A percentile compares a stretch with the other conserved stretches of the same genome.
These are phyloP conservation scores for Patella vulgata DNA, from an alignment of 1,140 invertebrate species.

Conservation along the genomic window DNA sequence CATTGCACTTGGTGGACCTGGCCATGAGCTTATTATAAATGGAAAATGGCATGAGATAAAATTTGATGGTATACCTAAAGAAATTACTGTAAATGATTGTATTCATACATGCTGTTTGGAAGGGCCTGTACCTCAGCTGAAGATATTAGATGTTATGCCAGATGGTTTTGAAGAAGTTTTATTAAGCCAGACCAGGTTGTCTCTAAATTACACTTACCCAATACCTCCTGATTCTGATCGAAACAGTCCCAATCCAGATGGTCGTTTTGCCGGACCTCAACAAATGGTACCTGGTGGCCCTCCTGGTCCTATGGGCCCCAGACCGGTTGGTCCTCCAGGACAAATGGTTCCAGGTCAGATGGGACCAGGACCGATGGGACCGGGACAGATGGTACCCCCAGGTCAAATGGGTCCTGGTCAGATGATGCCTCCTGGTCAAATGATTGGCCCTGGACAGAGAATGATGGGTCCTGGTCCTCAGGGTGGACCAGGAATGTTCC, in stretches of 20 bases:
- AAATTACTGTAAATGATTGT: conserved; percentile 68
- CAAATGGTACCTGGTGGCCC: conserved; percentile 4
- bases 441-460: neutral
- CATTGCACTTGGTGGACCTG: conserved; percentile 89
- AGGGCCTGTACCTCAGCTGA: conserved; percentile 78
- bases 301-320: neutral
- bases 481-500: conserved; percentile 12
- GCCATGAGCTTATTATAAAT: conserved; percentile 83
- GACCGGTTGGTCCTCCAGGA: neutral
- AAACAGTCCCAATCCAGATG: neutral
- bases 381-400: neutral
- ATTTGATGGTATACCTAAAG: conserved; percentile 57
- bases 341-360: conserved; percentile 1
- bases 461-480: conserved; percentile 7
- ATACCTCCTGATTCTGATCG: neutral
- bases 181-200: no score
- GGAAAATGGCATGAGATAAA: conserved; percentile 69
- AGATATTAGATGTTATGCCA: conserved; percentile 67
- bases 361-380: neutral
- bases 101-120: conserved; percentile 87
- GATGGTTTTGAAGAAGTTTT: conserved; percentile 22
- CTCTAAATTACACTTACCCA: neutral
- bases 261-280: conserved; percentile 1
- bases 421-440: conserved; percentile 8
- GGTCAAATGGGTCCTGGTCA: neutral